Conservation (phyloP, 2,888 invertebrate species). For the Taphrorychus bicolor region DNA sequence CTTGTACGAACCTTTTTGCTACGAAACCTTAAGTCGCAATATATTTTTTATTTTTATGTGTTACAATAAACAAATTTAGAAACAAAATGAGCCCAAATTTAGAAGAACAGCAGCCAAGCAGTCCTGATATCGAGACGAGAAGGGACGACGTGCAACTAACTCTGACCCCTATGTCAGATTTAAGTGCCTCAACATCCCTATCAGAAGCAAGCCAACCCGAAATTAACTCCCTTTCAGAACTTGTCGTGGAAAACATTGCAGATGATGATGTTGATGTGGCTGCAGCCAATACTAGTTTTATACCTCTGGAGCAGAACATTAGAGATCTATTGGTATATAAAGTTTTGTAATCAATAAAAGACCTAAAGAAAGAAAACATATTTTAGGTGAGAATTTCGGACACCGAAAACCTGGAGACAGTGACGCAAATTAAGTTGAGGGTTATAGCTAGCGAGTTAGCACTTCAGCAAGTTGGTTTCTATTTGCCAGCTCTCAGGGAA, state of each 20-base stretch:
- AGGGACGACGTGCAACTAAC: slow-evolving; percentile 34
- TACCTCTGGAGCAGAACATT: slow-evolving; percentile 48
- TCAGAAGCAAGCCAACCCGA: slow-evolving; percentile 16
- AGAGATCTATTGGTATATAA: slow-evolving; percentile 44
- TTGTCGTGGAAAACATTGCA: background rate
- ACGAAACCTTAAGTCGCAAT: background rate
- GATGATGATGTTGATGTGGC: background rate
- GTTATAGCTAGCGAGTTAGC: slow-evolving; percentile 72
- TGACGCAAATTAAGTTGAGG: slow-evolving; percentile 68
- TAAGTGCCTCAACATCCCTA: slow-evolving; percentile 22
- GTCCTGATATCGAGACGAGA: slow-evolving; percentile 4
- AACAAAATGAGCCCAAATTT: slow-evolving; percentile 46
- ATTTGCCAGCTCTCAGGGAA: slow-evolving; percentile 68
- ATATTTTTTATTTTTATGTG: too few relatives aligned
- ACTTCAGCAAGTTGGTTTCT: slow-evolving; percentile 67
- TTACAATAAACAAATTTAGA: background rate
- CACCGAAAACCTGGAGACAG: slow-evolving; percentile 59
- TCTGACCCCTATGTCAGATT: slow-evolving; percentile 35
- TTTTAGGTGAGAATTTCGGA: slow-evolving; percentile 59
- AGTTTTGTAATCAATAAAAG: background rate
- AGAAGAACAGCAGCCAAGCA: slow-evolving; percentile 36
- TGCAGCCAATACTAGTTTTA: background rate
- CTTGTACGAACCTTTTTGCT: background rate
- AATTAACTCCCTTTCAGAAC: slow-evolving; percentile 15
- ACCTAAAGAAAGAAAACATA: background rate